Base-by-base conservation (phyloP, 2,888 invertebrate genomes). In the Cerceris rybyensis region DNA sequence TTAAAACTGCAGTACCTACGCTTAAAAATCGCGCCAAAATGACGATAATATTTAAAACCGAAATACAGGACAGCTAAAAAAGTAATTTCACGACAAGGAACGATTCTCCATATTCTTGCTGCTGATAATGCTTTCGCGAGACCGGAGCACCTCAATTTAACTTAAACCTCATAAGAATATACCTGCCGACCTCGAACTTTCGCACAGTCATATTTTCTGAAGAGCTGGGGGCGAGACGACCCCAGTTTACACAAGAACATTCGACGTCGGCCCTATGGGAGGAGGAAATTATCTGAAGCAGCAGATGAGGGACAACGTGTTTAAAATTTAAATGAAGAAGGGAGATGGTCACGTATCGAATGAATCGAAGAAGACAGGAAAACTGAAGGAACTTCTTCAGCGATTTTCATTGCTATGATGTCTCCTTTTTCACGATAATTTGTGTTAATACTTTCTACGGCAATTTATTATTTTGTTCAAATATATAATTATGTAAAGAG, bases 81-180 rank as follows among this genome's bases (percentile, higher is more conserved):
- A 82, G 85, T 86, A 85, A 86, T 87, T 83, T 76, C 74, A 82
- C 81, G 81, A 74, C 80, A 84, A 83, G 81, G 79, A 87, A 84
- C 80, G 70, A 68, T 79, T 68, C 58, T 55, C 59, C 67, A 71
- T 72, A 70, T 66, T 13, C 49, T 2, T 11, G 59, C 55, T 43
- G 42, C 59, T 67, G 74, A 80, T 83, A 80, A 80, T 74, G 64
- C 73, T 65, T 57, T 50, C 72, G 63, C 69, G 76, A 66, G 60
- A 71, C 59, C 61, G 78, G 61, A 72, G 75, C 68, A 75, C 80
- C 82, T 80, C 80, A 84, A 84, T 83, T 84, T 87, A 87, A 86
- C 79, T 85, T 84, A 80, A 86, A 85, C 82, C 81, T 82, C 78
- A 76, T 85, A 86, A 85, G 81, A 82, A 82, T 84, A 84, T 70